These are phyloP conservation scores for Osedax fenrisi DNA, from an alignment of 2,888 invertebrate genomes.

Conservation along the genomic window DNA sequence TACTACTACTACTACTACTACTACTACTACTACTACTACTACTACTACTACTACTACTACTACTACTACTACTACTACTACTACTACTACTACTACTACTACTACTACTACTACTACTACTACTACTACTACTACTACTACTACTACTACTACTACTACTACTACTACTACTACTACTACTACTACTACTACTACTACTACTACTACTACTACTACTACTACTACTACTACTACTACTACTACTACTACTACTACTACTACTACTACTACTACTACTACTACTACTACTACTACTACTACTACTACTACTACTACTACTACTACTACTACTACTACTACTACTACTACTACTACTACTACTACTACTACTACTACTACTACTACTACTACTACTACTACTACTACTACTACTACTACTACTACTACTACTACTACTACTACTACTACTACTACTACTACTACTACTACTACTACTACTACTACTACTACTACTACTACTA, in stretches of 20 bases:
- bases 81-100: not conserved
- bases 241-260: slow-evolving; percentile 15
- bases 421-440: slow-evolving; percentile 25
- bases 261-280: slow-evolving; percentile 18
- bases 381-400: slow-evolving; percentile 21
- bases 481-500: slow-evolving; percentile 25
- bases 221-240: slow-evolving; percentile 23
- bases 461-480: slow-evolving; percentile 4
- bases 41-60: not conserved
- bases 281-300: slow-evolving; percentile 18
- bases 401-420: slow-evolving; percentile 20
- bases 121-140: not conserved
- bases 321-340: slow-evolving; percentile 18
- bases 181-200: slow-evolving; percentile 25
- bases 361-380: slow-evolving; percentile 18
- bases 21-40: slow-evolving; percentile 18
- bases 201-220: slow-evolving; percentile 25
- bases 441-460: slow-evolving; percentile 4
- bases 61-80: not conserved
- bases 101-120: not conserved
- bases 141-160: slow-evolving; percentile 4
- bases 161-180: slow-evolving; percentile 22
- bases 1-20: slow-evolving; percentile 25
- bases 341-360: slow-evolving; percentile 22
- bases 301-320: slow-evolving; percentile 18